These are phyloP conservation scores for Patagioenas fasciata DNA, from an alignment of 2,113 vertebrate genomes.

Conservation along the genomic window DNA sequence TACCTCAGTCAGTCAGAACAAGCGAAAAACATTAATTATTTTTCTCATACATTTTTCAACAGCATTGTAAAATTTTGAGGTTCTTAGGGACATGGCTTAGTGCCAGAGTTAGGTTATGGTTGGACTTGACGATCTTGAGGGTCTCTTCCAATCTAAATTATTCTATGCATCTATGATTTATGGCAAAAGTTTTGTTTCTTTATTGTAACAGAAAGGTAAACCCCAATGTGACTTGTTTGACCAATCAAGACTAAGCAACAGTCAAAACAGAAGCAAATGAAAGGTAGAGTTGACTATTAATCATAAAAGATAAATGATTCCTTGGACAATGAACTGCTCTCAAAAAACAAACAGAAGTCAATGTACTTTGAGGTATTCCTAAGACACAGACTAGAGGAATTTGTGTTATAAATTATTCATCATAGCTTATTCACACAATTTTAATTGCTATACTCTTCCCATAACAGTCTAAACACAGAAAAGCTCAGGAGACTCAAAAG, in stretches of 20 bases:
- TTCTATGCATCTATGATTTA: neutral
- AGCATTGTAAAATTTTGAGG: neutral
- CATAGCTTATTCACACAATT: conserved; percentile 10
- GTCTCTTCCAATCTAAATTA: too few species aligned
- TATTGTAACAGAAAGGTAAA: neutral
- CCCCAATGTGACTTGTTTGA: neutral
- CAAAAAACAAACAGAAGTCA: conserved; percentile 15
- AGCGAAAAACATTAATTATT: neutral
- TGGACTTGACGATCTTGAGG: too few species aligned
- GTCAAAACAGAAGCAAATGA: neutral
- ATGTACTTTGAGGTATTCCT: conserved; percentile 25
- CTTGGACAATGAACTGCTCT: conserved; percentile 8
- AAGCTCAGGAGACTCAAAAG: neutral
- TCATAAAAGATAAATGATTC: neutral
- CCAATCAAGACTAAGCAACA: neutral
- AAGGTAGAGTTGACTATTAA: neutral
- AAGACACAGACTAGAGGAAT: neutral
- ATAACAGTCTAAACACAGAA: neutral
- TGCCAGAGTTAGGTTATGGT: too few species aligned
- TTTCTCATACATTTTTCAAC: neutral
- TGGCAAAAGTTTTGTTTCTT: neutral
- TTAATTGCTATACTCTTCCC: conserved; percentile 23
- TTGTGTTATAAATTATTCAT: conserved; percentile 49
- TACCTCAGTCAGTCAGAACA: neutral
- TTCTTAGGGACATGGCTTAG: too few species aligned